phyloP scores from a whole-genome alignment of 2,113 vertebrate genomes.

The Indicator indicator region DNA sequence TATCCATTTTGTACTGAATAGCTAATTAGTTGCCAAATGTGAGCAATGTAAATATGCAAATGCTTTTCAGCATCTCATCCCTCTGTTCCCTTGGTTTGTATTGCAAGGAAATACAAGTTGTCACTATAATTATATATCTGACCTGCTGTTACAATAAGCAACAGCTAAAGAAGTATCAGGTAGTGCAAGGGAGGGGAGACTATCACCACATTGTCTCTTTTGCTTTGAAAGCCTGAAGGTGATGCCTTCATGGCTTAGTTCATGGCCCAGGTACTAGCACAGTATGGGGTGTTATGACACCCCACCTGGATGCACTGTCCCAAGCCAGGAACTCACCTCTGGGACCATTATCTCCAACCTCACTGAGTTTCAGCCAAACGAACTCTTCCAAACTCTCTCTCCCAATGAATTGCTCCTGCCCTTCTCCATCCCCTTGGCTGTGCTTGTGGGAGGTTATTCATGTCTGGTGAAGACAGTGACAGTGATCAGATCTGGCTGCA shows the following conservation, averaged over 20 bases:
- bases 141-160: background rate
- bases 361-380: background rate
- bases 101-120: background rate
- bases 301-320: accelerated
- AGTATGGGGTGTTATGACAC: background rate
- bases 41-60: background rate
- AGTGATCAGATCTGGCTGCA: background rate
- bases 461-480: background rate
- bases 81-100: background rate
- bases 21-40: background rate
- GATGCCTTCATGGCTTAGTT: background rate
- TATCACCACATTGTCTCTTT: accelerated
- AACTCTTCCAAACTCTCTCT: background rate
- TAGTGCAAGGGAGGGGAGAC: background rate
- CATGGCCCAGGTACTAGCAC: background rate
- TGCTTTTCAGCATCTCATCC: background rate
- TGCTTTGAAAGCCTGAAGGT: background rate
- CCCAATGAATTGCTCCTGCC: background rate
- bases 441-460: background rate
- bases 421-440: background rate
- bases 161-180: background rate
- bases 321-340: background rate
- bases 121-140: background rate
- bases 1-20: background rate
- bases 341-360: background rate